Percentiles rank a stretch among this genome's conserved stretches.
Evolutionary conservation across 1,140 invertebrate genomes (phyloP).

Genomic region (Lutraria rhynchaena): DNA sequence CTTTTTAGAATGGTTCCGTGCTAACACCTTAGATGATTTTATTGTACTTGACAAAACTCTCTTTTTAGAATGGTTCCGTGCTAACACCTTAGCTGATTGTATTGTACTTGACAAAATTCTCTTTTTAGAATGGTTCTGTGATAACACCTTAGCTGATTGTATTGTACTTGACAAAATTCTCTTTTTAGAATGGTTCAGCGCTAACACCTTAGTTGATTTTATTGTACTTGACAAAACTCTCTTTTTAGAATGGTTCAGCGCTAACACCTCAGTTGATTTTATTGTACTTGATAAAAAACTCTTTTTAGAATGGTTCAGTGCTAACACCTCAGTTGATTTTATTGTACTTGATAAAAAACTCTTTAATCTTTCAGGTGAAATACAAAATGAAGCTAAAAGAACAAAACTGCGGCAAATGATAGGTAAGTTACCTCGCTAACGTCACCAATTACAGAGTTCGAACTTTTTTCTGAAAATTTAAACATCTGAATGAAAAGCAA

Average conservation of each 20-base stretch:
- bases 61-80: not conserved
- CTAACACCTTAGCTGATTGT: not conserved
- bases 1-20: not conserved
- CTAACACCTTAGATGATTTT: not conserved
- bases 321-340: not conserved
- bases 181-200: not conserved
- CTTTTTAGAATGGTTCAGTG: not conserved
- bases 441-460: no score
- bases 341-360: not conserved
- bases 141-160: not conserved
- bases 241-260: not conserved
- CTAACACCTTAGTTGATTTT: not conserved
- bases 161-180: not conserved
- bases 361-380: slow-evolving; percentile 20
- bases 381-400: slow-evolving; percentile 1
- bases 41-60: not conserved
- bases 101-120: not conserved
- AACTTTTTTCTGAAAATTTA: no score
- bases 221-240: not conserved
- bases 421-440: no score
- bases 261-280: not conserved
- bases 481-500: no score
- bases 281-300: not conserved
- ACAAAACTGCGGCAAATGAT: slow-evolving; percentile 2
- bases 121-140: not conserved